Base-by-base conservation (phyloP, 2,797 vertebrate genomes). In the Hybognathus amarus region DNA sequence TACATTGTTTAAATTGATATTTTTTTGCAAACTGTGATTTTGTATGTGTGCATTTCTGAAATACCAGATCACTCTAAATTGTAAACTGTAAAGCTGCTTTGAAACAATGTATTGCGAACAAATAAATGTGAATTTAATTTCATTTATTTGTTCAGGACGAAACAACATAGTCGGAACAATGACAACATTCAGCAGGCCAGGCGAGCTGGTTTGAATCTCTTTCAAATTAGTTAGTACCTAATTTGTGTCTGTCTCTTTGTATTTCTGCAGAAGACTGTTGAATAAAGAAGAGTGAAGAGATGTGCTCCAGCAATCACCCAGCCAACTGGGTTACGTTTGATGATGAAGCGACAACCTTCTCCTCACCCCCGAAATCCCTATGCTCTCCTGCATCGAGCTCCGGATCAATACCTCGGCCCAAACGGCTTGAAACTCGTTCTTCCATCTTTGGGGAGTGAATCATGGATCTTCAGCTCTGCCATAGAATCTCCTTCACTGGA, bases 291-390 rank as follows among this genome's bases (percentile, higher is more conserved):
- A 63, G 38, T 45, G 27, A 67, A 61, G 69, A 91, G 87, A 99
- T 98, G 97, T 98, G 95, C 86, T 99, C 98, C 77, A 95, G 94
- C 54, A 99, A 97, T 91, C 96, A 96, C 88, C 94, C 87, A 45
- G 64, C 96, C 77, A 97, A 95, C 85, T 99, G 98, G 98, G 97
- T 99, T 88, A 99, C 97, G 4, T 99, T 99, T 80, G 98, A 99
- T 66, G 98, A 99, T 68, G 98, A 99, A 0, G 95, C 94, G 64
- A 90, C 93, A 0, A 87, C 94, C 2, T 93, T 95, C 84, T 92
- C 96, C 1, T 93, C 96, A 2, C 94, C 96, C 89, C 95, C 94
- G 88, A 97, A 96, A 90, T 83, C 91, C 64, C 66, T 88, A 13
- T 88, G 89, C 75, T 91, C 93, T 52, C 87, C 93, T 3, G 84